Conservation (phyloP, 2,113 vertebrate genomes). For the Larimichthys crocea region DNA sequence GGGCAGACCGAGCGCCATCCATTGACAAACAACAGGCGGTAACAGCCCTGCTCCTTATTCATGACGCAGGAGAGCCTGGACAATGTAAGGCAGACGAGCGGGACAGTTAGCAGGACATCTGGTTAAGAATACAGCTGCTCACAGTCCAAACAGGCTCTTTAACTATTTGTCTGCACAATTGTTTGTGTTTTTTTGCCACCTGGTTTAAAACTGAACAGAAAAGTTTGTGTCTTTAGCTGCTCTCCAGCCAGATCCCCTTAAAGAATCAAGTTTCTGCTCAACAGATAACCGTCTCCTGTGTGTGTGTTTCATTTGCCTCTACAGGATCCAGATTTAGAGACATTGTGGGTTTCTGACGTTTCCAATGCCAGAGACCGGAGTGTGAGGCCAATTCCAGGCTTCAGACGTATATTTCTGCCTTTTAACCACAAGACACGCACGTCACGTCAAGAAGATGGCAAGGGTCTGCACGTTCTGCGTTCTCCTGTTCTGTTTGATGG, state of each 20-base stretch:
- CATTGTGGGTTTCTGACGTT: constrained; percentile 41
- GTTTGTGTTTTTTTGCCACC: constrained; percentile 53
- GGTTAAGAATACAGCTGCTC: constrained; percentile 65
- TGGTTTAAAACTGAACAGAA: constrained; percentile 25
- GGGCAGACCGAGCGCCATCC: constrained; percentile 55
- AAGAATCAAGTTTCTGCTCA: constrained; percentile 47
- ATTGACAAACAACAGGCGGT: constrained; percentile 75
- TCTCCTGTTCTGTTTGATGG: constrained; percentile 68
- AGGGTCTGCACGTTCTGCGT: constrained; percentile 69
- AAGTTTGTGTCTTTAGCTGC: constrained; percentile 36
- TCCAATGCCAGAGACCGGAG: constrained; percentile 74
- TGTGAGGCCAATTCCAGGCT: constrained; percentile 74
- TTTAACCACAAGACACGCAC: constrained; percentile 31
- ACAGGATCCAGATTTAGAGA: constrained; percentile 62
- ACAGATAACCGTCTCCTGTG: constrained; percentile 53
- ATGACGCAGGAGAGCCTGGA: constrained; percentile 69
- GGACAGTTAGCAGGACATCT: constrained; percentile 69
- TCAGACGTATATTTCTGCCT: constrained; percentile 9
- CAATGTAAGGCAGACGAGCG: constrained; percentile 57
- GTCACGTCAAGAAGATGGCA: constrained; percentile 69
- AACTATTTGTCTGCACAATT: constrained; percentile 20
- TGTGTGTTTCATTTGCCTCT: constrained; percentile 20
- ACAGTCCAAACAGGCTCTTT: constrained; percentile 48
- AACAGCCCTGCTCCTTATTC: constrained; percentile 72
- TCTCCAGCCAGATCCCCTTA: constrained; percentile 6